These are phyloP conservation scores for Rhinella marina DNA, from an alignment of 2,797 vertebrate genomes.

Conservation along the genomic window DNA sequence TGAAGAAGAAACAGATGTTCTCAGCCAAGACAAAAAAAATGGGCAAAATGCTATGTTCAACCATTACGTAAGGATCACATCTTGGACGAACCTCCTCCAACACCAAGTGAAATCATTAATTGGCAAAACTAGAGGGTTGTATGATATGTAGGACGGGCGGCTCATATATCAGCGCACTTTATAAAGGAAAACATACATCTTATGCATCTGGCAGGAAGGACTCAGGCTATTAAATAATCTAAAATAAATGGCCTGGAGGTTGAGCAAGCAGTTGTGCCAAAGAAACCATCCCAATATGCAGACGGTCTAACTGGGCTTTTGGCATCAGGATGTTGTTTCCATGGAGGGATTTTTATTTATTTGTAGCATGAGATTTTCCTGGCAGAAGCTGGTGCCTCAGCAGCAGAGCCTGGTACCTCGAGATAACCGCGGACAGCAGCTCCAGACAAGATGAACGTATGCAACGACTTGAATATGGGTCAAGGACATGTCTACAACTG, in stretches of 20 bases:
- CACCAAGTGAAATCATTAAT: neutral
- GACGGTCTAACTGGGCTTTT: constrained; percentile 2
- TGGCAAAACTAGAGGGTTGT: constrained; percentile 3
- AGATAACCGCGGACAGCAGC: neutral
- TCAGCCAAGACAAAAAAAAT: neutral
- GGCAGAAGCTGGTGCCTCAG: constrained; percentile 32
- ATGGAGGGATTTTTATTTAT: constrained; percentile 35
- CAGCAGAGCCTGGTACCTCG: constrained; percentile 25
- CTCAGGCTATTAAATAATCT: constrained; percentile 22
- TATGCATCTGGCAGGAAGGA: constrained; percentile 9
- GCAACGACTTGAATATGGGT: neutral
- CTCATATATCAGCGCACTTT: neutral
- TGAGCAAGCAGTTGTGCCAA: neutral
- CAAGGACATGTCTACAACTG: too few species aligned
- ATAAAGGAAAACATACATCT: neutral
- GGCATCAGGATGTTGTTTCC: constrained; percentile 32
- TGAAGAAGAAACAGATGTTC: neutral
- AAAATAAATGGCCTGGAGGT: constrained; percentile 20
- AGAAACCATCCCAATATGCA: neutral
- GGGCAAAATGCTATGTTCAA: neutral
- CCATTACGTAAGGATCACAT: neutral
- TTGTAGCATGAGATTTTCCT: constrained; percentile 41
- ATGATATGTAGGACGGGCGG: neutral
- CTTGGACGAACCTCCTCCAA: neutral
- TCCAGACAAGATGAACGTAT: neutral